A percentile compares a stretch with the other conserved stretches of the same genome.
These are phyloP conservation scores for Germaria angustata DNA, from an alignment of 2,888 invertebrate genomes.

Conservation along the genomic window DNA sequence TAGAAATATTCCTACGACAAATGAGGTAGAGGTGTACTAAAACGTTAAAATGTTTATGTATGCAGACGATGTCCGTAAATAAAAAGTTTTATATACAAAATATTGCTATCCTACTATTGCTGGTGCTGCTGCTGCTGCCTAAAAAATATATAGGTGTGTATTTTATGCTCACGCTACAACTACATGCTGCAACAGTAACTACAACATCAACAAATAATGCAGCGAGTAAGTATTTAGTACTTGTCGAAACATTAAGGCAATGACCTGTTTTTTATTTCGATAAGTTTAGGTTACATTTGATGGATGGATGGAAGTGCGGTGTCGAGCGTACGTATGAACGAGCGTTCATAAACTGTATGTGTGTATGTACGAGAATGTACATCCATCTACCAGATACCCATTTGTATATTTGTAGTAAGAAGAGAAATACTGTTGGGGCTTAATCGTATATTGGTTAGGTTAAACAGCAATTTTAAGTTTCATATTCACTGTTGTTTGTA, in stretches of 20 bases:
- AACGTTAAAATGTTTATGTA: constrained; percentile 56
- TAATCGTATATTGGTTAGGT: constrained; percentile 34
- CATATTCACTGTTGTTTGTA: constrained; percentile 3
- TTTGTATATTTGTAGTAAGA: constrained; percentile 6
- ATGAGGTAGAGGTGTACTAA: neutral
- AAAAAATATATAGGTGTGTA: neutral
- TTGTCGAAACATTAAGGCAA: constrained; percentile 75
- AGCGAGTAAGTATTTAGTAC: constrained; percentile 51
- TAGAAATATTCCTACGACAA: neutral
- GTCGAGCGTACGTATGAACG: constrained; percentile 15
- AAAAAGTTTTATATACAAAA: constrained; percentile 49
- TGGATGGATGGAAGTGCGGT: constrained; percentile 41
- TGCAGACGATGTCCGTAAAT: constrained; percentile 59
- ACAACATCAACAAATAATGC: constrained; percentile 27
- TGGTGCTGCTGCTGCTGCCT: constrained; percentile 3
- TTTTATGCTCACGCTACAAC: constrained; percentile 23
- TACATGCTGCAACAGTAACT: constrained; percentile 25
- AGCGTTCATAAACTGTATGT: neutral
- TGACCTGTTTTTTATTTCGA: constrained; percentile 74
- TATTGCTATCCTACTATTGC: constrained; percentile 36
- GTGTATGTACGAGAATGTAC: neutral
- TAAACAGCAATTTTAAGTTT: constrained; percentile 39
- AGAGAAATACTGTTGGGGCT: constrained; percentile 35
- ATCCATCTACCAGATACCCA: constrained; percentile 7
- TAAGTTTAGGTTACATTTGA: constrained; percentile 66